Conservation (phyloP, 2,113 vertebrate genomes). For the Oostethus manadensis region DNA sequence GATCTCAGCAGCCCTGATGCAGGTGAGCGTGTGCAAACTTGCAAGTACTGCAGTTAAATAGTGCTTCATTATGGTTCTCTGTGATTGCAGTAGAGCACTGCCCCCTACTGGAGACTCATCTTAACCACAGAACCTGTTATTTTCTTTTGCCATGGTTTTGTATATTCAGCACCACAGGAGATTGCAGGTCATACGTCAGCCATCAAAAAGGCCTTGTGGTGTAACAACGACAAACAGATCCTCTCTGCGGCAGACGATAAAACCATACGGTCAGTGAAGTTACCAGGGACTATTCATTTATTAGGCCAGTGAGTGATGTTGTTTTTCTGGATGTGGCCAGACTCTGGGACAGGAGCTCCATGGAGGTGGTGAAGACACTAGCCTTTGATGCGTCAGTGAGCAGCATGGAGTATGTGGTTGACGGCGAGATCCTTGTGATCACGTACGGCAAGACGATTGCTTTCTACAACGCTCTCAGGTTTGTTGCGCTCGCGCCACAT, state of each 20-base stretch:
- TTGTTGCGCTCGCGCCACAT: background rate
- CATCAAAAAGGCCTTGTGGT: slow-evolving; percentile 97
- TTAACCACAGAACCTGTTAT: too few relatives aligned
- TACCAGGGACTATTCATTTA: background rate
- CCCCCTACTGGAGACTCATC: background rate
- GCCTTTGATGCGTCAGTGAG: slow-evolving; percentile 86
- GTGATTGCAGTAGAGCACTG: background rate
- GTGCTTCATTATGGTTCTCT: background rate
- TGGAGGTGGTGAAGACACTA: slow-evolving; percentile 84
- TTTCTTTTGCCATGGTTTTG: slow-evolving; percentile 1
- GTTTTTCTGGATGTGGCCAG: slow-evolving; percentile 56
- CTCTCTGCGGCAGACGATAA: slow-evolving; percentile 93
- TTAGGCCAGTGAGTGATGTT: background rate
- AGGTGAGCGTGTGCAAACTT: slow-evolving; percentile 66
- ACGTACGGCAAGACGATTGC: slow-evolving; percentile 93
- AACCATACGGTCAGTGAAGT: slow-evolving; percentile 84
- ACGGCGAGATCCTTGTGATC: slow-evolving; percentile 89
- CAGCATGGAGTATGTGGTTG: slow-evolving; percentile 94
- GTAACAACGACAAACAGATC: slow-evolving; percentile 89
- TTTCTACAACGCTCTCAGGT: slow-evolving; percentile 93
- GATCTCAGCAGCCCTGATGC: slow-evolving; percentile 89
- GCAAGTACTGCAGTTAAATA: background rate
- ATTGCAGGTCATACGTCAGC: slow-evolving; percentile 90
- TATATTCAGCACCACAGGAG: slow-evolving; percentile 80
- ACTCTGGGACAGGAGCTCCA: slow-evolving; percentile 88